Evolutionary conservation across 1,140 invertebrate genomes (phyloP), one percentile per base, ranked within the genome.

Genomic region (Drosophila asahinai): DNA sequence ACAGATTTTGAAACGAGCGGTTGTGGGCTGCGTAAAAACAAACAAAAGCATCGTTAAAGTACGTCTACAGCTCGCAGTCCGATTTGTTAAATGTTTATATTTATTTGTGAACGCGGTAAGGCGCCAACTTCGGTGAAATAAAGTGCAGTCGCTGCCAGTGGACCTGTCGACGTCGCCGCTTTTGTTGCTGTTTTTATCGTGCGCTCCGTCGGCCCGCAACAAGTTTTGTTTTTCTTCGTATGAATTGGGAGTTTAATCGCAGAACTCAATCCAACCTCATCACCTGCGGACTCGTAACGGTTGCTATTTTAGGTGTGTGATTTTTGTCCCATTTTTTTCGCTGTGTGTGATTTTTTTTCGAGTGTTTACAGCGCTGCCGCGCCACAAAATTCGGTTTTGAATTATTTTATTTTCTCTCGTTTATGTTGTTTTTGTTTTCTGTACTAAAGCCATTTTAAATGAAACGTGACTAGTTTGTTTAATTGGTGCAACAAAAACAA

Each of bases 381-480:
- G 54, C 36, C 19, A 57, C 33, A 40, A 57, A 38, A 22, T 55
- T 55, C 12, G 52, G 52, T 22, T 54, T 27, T n/a, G 33, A 36
- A 11, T n/a, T 14, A 49, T n/a, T 27, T 27, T 51, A 30, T 17
- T 30, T 52, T 57, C 52, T 55, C 33, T 55, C 52, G 27, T 12
- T 45, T 25, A 61, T 15, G 15, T 59, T 40, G 43, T 54, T 59
- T 61, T 42, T 63, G 38, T 71, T 83, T 83, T 83, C 45, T 40
- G 36, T 57, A 57, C 36, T 52, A 52, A 77, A 71, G 70, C 57
- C 62, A 59, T 59, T 51, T 70, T 81, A 76, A 45, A 62, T 61
- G 55, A 87, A 83, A 86, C 83, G 83, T 86, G 83, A 86, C 83
- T 77, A 74, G 83, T 89, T 87, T 84, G 72, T 78, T 86, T 83